Base-by-base conservation (phyloP, 2,797 vertebrate species). In the Acrossocheilus wenchowensis region DNA sequence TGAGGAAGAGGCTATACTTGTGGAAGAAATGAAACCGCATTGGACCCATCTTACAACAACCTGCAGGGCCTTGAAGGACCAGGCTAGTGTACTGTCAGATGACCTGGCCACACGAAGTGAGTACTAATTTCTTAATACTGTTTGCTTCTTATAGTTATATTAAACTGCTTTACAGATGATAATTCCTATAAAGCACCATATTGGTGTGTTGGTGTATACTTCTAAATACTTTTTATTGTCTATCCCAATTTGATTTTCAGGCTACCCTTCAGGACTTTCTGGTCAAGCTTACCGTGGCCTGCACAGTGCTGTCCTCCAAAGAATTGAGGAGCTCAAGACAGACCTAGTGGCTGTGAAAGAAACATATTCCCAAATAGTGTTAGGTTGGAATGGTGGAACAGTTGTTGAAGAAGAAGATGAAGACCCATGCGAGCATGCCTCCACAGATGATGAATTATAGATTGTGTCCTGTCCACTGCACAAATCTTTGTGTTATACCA, bases 11-110 rank as follows among this genome's bases (percentile, higher is more conserved):
- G 68, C 30, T 73, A 74, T 83, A 54, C 81, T 83, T 73, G 30
- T 73, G 17, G 50, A 74, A 41, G 68, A 74, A 83, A 83, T 83
- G 34, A 74, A 74, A 74, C 82, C 64, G 23, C 82, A 84, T 75
- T 74, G 71, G 68, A 57, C 26, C 30, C 45, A 54, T 54, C 48
- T 82, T 52, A 50, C 34, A 57, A 73, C 50, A 41, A n/a, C 50
- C 48, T 73, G 69, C 68, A 83, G 69, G 48, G 68, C 30, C 54
- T 74, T 83, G 48, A 83, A 36, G 68, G 69, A 74, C 68, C 50
- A 73, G 50, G 66, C 69, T 73, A 50, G 34, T 83, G 50, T 43
- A 57, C 81, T 43, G 41, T 43, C 41, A 83, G 81, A 83, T 39
- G 34, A 36, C 36, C 36, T 36, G 36, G 69, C 69, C 26, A 74